Evolutionary conservation across 2,888 invertebrate species (phyloP).

Genomic region (Ennomos fuscantarius): DNA sequence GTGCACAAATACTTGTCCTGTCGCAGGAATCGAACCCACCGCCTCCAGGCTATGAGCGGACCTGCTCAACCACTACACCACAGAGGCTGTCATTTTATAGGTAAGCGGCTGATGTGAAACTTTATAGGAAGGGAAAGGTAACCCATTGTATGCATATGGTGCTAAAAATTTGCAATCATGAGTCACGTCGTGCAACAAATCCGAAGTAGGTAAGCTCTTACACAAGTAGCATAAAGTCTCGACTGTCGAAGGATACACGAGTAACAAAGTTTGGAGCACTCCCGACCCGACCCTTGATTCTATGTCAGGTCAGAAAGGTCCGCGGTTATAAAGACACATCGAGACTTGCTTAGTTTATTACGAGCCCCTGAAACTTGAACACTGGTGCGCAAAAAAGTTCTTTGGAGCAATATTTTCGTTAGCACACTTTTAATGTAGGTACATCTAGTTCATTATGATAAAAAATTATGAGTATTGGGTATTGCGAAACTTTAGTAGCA

Average conservation of each 20-base stretch:
- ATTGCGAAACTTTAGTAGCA: too few relatives aligned
- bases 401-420: conserved; percentile 11
- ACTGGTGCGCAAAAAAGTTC: conserved; percentile 21
- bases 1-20: too few relatives aligned
- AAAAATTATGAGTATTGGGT: too few relatives aligned
- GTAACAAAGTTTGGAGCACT: conserved; percentile 27
- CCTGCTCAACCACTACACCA: too few relatives aligned
- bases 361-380: conserved; percentile 19
- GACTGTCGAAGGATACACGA: conserved; percentile 26
- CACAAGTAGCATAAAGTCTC: conserved; percentile 10
- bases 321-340: conserved; percentile 30
- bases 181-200: background rate
- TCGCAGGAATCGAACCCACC: too few relatives aligned
- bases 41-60: too few relatives aligned
- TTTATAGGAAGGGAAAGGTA: too few relatives aligned
- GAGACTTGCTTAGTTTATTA: conserved; percentile 29
- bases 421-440: conserved; percentile 8
- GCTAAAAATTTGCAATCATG: background rate
- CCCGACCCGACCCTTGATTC: conserved; percentile 25
- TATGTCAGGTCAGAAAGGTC: conserved; percentile 24
- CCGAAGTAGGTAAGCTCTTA: background rate
- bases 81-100: too few relatives aligned
- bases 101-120: too few relatives aligned
- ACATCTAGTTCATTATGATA: background rate
- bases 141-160: too few relatives aligned